Evolutionary conservation across 2,888 invertebrate species (phyloP), one percentile per base, ranked within the genome.

Genomic region (Synanthedon tipuliformis): DNA sequence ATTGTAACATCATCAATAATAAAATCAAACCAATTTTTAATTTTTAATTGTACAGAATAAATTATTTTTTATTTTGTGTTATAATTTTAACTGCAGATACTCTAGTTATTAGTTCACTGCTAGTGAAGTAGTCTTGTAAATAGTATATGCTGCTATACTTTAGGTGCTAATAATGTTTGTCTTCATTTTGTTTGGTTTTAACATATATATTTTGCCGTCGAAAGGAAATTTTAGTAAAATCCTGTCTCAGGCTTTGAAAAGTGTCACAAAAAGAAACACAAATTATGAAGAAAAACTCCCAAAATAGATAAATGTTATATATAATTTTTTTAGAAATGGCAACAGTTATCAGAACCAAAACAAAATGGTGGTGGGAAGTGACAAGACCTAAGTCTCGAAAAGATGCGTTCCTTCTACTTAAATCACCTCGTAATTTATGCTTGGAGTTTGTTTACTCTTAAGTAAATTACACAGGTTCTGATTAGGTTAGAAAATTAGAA

Each of bases 401-500:
- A 70, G 69, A 69, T 69, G 74, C 67, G 75, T 78, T 84, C 80
- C 84, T 87, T 86, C 85, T 85, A 81, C 85, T 85, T 76, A 77
- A 87, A 88, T 88, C 88, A 88, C 88, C 88, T 86, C 88, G 78
- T 86, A 83, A 87, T 88, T 88, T 88, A 88, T 84, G 65, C 78
- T 78, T 81, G 80, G 74, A 62, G 52, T 72, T 61, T 54, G 49
- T n/a, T 48, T 34, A 41, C 63, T 71, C 63, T 71, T 80, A 66
- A 82, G 87, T 88, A 88, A 88, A 88, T 88, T 88, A 82, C 77
- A 85, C 86, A 84, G 88, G 88, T 88, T 88, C 85, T 88, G 88
- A 88, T 88, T 88, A 85, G 84, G 85, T 82, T 82, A 85, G 85
- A 84, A 81, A 34, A 76, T 66, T 68, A 63, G 59, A 59, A 59